phyloP scores from a whole-genome alignment of 2,888 invertebrate genomes.

The Venustoraphidia nigricollis region DNA sequence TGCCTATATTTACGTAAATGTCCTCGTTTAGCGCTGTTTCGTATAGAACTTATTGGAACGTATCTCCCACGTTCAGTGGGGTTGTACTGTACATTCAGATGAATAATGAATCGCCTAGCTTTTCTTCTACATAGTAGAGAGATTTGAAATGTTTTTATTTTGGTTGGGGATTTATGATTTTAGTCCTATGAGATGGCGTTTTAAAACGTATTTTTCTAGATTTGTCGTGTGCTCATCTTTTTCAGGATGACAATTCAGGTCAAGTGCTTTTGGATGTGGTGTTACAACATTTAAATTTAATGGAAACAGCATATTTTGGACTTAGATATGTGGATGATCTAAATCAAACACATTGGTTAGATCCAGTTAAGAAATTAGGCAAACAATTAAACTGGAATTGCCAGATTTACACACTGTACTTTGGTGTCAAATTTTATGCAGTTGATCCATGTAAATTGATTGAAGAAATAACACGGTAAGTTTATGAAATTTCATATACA shows the following conservation, averaged over 20 bases:
- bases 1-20: too few relatives aligned
- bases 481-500: slow-evolving; percentile 2
- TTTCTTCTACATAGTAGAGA: background rate
- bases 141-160: too few relatives aligned
- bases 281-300: slow-evolving; percentile 79
- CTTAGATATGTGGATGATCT: slow-evolving; percentile 83
- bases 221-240: slow-evolving; percentile 15
- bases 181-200: background rate
- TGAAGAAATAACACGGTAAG: slow-evolving; percentile 89
- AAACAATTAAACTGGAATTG: slow-evolving; percentile 58
- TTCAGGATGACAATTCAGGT: slow-evolving; percentile 79
- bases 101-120: background rate
- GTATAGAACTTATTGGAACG: too few relatives aligned
- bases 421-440: slow-evolving; percentile 94
- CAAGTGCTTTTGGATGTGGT: slow-evolving; percentile 85
- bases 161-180: background rate
- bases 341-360: slow-evolving; percentile 94
- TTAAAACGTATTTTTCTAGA: slow-evolving; percentile 14
- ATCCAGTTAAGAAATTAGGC: slow-evolving; percentile 74
- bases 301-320: slow-evolving; percentile 94
- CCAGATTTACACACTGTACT: slow-evolving; percentile 71
- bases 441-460: slow-evolving; percentile 91
- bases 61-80: too few relatives aligned
- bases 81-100: background rate
- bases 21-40: too few relatives aligned